phyloP scores from a whole-genome alignment of 2,113 vertebrate genomes.

The Dicrurus megarhynchus region DNA sequence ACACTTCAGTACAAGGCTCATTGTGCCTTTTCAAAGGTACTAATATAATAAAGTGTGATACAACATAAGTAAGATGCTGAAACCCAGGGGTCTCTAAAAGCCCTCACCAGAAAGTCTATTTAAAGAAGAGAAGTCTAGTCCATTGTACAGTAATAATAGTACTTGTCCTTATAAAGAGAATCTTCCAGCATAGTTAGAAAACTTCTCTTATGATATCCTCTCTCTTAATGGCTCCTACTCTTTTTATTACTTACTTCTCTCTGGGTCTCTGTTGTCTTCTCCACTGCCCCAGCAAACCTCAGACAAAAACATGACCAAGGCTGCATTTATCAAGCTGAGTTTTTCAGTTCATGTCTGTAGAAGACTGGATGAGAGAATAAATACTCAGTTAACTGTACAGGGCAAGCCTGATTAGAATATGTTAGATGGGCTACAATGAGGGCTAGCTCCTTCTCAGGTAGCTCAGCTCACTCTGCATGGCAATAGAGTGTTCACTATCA shows the following conservation, averaged over 20 bases:
- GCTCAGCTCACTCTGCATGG: fast-evolving
- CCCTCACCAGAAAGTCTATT: neutral
- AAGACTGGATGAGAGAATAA: neutral
- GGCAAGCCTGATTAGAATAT: neutral
- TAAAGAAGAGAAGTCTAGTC: neutral
- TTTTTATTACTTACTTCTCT: neutral
- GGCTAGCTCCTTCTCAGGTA: neutral
- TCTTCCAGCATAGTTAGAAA: neutral
- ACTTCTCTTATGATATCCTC: neutral
- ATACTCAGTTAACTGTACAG: neutral
- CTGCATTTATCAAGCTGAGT: neutral
- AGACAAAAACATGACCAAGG: neutral
- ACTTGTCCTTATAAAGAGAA: neutral
- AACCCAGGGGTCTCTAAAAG: neutral
- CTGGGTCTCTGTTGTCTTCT: neutral
- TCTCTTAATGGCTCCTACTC: neutral
- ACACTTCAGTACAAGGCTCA: neutral
- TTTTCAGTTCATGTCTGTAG: neutral
- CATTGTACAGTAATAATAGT: neutral
- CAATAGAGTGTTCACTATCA: fast-evolving
- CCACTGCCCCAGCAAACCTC: neutral
- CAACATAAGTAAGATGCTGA: neutral
- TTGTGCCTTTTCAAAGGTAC: neutral
- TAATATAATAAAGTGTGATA: neutral
- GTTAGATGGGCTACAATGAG: neutral